These are phyloP conservation scores for Lycocerus yunnanus DNA, from an alignment of 2,888 invertebrate genomes.

Conservation along the genomic window DNA sequence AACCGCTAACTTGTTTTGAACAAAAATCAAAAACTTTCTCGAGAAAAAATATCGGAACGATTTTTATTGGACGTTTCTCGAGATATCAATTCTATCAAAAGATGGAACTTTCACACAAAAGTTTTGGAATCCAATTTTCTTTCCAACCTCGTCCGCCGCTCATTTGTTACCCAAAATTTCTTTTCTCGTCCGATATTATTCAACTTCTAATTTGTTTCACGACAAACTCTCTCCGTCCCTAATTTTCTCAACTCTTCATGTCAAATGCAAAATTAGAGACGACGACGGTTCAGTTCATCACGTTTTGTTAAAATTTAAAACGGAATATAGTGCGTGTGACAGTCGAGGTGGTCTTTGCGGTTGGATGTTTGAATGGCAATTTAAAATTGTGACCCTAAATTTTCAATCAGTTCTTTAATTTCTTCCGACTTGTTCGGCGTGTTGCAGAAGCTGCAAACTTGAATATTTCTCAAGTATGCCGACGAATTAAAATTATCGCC, in stretches of 20 bases:
- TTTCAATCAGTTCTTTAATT: background rate
- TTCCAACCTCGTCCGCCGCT: background rate
- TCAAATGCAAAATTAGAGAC: background rate
- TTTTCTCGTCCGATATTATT: background rate
- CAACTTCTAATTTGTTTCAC: background rate
- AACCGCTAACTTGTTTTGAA: background rate
- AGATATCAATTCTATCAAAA: background rate
- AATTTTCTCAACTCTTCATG: background rate
- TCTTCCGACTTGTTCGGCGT: background rate
- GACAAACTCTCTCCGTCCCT: background rate
- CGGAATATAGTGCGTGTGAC: conserved; percentile 13
- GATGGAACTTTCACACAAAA: background rate
- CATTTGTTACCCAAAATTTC: background rate
- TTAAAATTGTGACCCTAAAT: conserved; percentile 1
- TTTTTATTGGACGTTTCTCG: background rate
- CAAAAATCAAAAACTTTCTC: background rate
- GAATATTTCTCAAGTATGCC: background rate
- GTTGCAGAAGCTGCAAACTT: background rate
- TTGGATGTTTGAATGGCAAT: conserved; percentile 1
- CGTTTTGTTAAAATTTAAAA: conserved; percentile 7
- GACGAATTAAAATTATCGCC: background rate
- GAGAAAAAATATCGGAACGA: background rate
- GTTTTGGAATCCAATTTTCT: background rate
- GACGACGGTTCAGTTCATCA: background rate
- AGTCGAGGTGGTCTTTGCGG: conserved; percentile 7